These are phyloP conservation scores for Tethya wilhelma DNA, from an alignment of 37 sponge, comb jelly and placozoan genomes.

Conservation along the genomic window DNA sequence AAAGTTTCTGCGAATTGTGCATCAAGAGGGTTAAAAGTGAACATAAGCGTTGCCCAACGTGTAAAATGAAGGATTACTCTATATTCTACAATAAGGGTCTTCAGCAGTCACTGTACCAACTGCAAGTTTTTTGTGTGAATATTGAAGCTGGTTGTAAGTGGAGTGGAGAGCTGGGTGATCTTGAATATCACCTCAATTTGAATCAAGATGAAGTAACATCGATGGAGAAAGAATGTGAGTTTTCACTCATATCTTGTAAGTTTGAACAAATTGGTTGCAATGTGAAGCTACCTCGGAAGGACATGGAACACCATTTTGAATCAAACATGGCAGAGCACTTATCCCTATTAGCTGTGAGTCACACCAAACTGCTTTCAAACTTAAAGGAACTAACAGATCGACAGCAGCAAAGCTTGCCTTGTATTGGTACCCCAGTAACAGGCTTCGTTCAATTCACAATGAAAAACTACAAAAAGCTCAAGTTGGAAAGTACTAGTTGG, in stretches of 20 bases:
- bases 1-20: too few species aligned
- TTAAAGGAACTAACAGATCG: too few species aligned
- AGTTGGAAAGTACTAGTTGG: too few species aligned
- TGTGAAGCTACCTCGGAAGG: not conserved
- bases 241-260: too few species aligned
- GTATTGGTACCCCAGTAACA: too few species aligned
- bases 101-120: not conserved
- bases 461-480: too few species aligned
- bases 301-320: not conserved
- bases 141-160: not conserved
- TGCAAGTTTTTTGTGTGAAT: not conserved
- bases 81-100: too few species aligned
- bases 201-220: not conserved
- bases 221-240: not conserved
- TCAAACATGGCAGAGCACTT: not conserved
- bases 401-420: too few species aligned
- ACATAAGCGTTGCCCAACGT: too few species aligned
- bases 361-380: not conserved
- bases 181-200: not conserved
- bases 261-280: not conserved
- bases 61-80: too few species aligned
- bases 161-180: constrained; percentile 3
- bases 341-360: not conserved
- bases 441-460: too few species aligned
- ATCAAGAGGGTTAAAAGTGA: too few species aligned